Evolutionary conservation across 2,888 invertebrate genomes (phyloP), one percentile per base, ranked within the genome.

Genomic region (Parasteatoda lunata): DNA sequence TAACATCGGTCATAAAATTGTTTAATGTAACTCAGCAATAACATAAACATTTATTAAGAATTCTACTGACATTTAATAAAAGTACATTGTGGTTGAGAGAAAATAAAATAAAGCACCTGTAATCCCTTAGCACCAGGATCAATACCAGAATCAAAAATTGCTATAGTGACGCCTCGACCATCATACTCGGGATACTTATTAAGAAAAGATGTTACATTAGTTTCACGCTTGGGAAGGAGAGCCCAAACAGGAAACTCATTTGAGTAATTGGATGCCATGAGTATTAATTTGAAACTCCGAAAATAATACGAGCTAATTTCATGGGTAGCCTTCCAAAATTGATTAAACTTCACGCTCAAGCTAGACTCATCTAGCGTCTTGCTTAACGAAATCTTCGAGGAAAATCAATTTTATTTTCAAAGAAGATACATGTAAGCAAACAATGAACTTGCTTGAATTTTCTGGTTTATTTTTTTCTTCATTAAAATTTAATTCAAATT

Each of bases 111-210:
- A 59, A 15, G 69, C 90, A 93, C 98, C 95, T 97, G 95, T 90
- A 99, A 94, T 89, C 99, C 99, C 89, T 96, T 95, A 8, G 98
- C 98, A 72, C 97, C 97, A 48, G 99, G 98, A 94, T 99, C 99
- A 80, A 99, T 97, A 8, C 99, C 99, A 4, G 98, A 98, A 93
- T 99, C 99, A 90, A 99, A 95, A 92, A 99, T 96, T 69, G 98
- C 99, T 91, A 99, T 98, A 89, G 96, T 93, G 77, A 97, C 95
- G 90, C 95, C 96, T 91, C 97, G 94, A 66, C 99, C 99, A 94
- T 99, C 98, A 92, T 95, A 97, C 81, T 95, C 94, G 0, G 97
- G 96, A 93, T 97, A 95, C 93, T 97, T 98, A 90, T 94, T 94
- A 89, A 98, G 92, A 93, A 98, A 98, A 89, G 95, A 95, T 71